Evolutionary conservation across 2,888 invertebrate species (phyloP), one percentile per base, ranked within the genome.

Genomic region (Pseudoips prasinana): DNA sequence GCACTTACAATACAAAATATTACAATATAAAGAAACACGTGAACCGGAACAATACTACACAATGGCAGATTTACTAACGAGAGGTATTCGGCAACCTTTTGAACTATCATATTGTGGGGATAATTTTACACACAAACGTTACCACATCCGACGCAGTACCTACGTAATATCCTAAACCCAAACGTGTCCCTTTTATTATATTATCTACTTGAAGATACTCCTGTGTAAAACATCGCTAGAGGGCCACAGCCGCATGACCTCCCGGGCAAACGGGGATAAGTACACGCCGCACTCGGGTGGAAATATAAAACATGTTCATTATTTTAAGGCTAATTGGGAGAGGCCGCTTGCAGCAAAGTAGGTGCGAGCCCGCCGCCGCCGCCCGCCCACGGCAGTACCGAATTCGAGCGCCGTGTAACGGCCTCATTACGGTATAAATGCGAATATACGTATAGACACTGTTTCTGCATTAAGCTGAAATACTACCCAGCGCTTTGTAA

Each of bases 241-340:
- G 75, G 74, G 75, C 71, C 68, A 56, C 65, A 64, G 65, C 73
- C 76, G 75, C 75, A 80, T 79, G 83, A 83, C 84, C 85, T 84
- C 85, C 82, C 75, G 81, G 85, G 84, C 82, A 80, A 81, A 73
- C 71, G 73, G 81, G 81, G 82, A 77, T 74, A 73, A 82, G 74
- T 80, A 84, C 83, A 85, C 64, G 77, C 82, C 81, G 80, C 82
- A 78, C 81, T 82, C 82, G 67, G 72, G 74, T 82, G 78, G 74
- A 85, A 87, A 85, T 87, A 89, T 87, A 87, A 87, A 89, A 87
- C 88, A 88, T 87, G 87, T 88, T 89, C 88, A 88, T 89, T 89
- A 89, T 88, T 87, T 85, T 82, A 82, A 80, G 82, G 86, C 86
- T 89, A 89, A 89, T 89, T 89, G 89, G 88, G 74, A 69, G 73